Base-by-base conservation (phyloP, 2,797 vertebrate genomes). In the Anguilla pacifica region DNA sequence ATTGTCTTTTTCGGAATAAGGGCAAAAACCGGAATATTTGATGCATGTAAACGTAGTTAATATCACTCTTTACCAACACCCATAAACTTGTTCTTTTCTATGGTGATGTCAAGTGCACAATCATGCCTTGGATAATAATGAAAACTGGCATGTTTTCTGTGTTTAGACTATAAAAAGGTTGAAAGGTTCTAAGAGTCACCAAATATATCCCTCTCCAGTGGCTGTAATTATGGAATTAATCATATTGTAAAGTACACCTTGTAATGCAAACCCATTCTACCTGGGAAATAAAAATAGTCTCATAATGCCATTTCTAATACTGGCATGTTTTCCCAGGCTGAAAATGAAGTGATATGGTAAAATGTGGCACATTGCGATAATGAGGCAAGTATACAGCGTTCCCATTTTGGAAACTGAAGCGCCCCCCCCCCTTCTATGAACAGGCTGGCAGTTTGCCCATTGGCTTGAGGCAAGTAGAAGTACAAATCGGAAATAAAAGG, bases 401-500 rank as follows among this genome's bases (percentile, higher is more conserved):
- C 72, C 28, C 72, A 74, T 74, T 39, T 74, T 31, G 19, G 72
- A 70, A 74, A 28, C 72, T 15, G 13, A 39, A 39, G 28, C 10
- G 15, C 15, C 13, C 28, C 43, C 13, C 28, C 43, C 43, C 72
- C 15, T 35, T 74, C 72, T 31, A 39, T 74, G 11, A 35, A 28
- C 67, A 74, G 72, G 39, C 39, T 74, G 31, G 72, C 72, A 39
- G 72, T 74, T 35, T 9, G 13, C 72, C 19, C 4, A 74, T 74
- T 74, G 72, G 28, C 28, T 35, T 39, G 13, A 35, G 31, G 72
- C 13, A 39, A 17, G 31, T 39, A 74, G 72, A 35, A 39, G 72
- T 13, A 74, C 72, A 74, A 74, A 74, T 74, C 72, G 39, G 31
- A 74, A 74, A 74, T 74, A 35, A 74, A 74, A 39, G 72, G 72